Evolutionary conservation across 2,888 invertebrate species (phyloP).

Genomic region (Cheilosia soror): DNA sequence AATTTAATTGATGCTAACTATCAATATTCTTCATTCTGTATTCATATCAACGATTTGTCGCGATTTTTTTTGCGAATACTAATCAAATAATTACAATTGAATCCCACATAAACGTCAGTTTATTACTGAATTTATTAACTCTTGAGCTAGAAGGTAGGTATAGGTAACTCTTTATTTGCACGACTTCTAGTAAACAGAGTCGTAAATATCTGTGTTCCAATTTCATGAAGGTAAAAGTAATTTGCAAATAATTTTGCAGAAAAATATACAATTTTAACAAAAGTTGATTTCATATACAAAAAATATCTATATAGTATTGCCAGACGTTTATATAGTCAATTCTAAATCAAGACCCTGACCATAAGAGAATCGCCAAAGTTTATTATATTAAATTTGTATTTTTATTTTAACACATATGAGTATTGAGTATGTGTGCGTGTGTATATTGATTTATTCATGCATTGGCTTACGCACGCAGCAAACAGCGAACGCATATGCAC

Average conservation of each 20-base stretch:
- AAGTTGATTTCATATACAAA: conserved; percentile 30
- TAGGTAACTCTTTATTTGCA: conserved; percentile 7
- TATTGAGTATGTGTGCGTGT: neutral
- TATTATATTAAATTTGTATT: conserved; percentile 24
- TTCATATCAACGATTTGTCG: conserved; percentile 46
- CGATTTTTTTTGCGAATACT: conserved; percentile 22
- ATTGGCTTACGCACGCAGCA: conserved; percentile 43
- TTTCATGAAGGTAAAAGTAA: conserved; percentile 58
- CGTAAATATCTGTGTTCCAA: conserved; percentile 61
- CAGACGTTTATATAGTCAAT: conserved; percentile 24
- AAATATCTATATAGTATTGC: neutral
- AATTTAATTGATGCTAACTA: conserved; percentile 31
- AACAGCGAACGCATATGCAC: conserved; percentile 22
- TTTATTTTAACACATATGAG: conserved; percentile 7
- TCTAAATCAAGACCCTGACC: conserved; percentile 70
- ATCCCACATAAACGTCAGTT: conserved; percentile 30
- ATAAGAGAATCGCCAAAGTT: conserved; percentile 56
- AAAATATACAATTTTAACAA: conserved; percentile 33
- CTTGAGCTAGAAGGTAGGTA: neutral
- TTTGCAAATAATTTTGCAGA: conserved; percentile 34
- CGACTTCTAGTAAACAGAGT: conserved; percentile 30
- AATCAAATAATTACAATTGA: conserved; percentile 24
- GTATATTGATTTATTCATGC: conserved; percentile 30
- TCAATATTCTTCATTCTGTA: conserved; percentile 41
- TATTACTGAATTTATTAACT: conserved; percentile 19